Percentiles rank a stretch among this genome's conserved stretches.
Conservation (phyloP, 2,797 vertebrate species). For the Crax fasciolata region DNA sequence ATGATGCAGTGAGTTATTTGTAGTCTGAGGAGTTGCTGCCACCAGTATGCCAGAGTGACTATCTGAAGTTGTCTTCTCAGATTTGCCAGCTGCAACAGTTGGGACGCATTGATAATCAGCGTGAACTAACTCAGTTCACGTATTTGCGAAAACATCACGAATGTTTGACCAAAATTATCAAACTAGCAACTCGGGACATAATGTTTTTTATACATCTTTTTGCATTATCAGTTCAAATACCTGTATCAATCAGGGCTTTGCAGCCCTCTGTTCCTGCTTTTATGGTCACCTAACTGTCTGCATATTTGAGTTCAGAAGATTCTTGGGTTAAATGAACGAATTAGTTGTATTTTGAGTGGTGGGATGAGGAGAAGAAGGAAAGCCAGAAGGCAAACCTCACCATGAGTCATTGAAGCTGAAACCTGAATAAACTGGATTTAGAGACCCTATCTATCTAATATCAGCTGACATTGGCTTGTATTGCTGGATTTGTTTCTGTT, state of each 20-base stretch:
- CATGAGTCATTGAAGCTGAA: not conserved
- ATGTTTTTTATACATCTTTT: not conserved
- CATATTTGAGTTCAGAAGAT: not conserved
- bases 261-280: not conserved
- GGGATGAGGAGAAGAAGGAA: not conserved
- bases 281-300: not conserved
- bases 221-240: not conserved
- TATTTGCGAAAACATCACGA: not conserved
- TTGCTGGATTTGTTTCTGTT: not conserved
- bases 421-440: not conserved
- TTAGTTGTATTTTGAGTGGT: not conserved
- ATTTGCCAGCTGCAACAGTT: not conserved
- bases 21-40: not conserved
- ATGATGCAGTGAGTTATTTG: not conserved
- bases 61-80: not conserved
- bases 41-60: not conserved
- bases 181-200: not conserved
- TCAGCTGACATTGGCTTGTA: not conserved
- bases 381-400: accelerated
- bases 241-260: not conserved
- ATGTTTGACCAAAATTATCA: not conserved
- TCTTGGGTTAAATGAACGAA: not conserved
- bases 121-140: not conserved
- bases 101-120: not conserved
- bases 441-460: not conserved